Evolutionary conservation across 2,113 vertebrate genomes (phyloP), one percentile per base, ranked within the genome.

Genomic region (Takifugu flavidus): DNA sequence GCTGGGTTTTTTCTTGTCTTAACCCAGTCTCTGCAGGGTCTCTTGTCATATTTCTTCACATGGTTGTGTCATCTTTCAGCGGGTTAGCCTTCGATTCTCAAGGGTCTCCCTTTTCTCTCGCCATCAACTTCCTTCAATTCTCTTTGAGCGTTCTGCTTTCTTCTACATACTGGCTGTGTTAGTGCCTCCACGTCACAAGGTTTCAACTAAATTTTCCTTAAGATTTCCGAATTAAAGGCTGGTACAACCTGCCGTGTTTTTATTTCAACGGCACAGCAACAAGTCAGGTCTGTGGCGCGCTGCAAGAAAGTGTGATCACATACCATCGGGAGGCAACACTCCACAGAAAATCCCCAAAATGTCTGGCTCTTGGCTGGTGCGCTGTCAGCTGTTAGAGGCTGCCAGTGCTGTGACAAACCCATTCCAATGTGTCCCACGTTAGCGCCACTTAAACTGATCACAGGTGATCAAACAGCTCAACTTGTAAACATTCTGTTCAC

Each of bases 21-120:
- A 28, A 25, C 47, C 56, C 53, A 72, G 61, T 72, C 56, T 78
- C 67, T 58, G 34, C 44, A 60, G 45, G 47, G 42, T 20, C 43
- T 50, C 49, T 31, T 73, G 65, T 70, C 42, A 54, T 78, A 47
- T 74, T 67, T 71, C 57, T 66, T 53, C 57, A 50, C 57, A 50
- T 20, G 2, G 59, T 70, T 73, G 25, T 72, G 53, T 75, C 74
- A 71, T 65, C 62, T 72, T 67, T 49, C 49, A 42, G 49, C 47
- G 42, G 43, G 71, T 67, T 45, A 5, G 28, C 67, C 65, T 62
- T 45, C 25, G 26, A 46, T 67, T 73, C 72, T 51, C 62, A 46
- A 49, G 46, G 29, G 28, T 51, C 29, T 49, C 20, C 50, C 51
- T 49, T 65, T 31, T 29, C 49, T 25, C 49, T 55, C 20, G 14